phyloP scores from a whole-genome alignment of 2,888 invertebrate species.

The Ditula angustiorana region DNA sequence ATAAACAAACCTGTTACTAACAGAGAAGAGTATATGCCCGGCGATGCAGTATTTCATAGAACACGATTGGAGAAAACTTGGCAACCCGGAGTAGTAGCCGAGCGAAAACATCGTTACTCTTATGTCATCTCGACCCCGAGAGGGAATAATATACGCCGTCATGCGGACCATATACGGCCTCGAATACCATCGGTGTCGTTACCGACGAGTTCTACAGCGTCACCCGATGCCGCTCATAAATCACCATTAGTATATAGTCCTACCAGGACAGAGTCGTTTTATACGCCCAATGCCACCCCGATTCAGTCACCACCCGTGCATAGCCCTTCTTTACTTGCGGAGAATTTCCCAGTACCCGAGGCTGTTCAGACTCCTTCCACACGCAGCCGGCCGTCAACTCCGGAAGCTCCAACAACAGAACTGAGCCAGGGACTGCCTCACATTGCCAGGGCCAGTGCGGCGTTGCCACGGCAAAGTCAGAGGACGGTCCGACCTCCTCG shows the following conservation, averaged over 20 bases:
- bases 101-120: background rate
- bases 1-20: background rate
- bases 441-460: too few relatives aligned
- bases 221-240: background rate
- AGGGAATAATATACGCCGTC: background rate
- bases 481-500: too few relatives aligned
- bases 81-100: constrained; percentile 6
- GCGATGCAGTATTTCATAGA: background rate
- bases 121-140: background rate
- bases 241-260: background rate
- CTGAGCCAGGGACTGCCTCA: too few relatives aligned
- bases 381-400: too few relatives aligned
- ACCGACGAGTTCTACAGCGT: background rate
- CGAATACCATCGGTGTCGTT: background rate
- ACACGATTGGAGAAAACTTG: constrained; percentile 1
- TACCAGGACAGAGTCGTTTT: background rate
- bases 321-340: too few relatives aligned
- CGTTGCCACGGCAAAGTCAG: too few relatives aligned
- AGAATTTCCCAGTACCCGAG: too few relatives aligned
- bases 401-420: too few relatives aligned
- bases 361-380: too few relatives aligned
- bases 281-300: background rate
- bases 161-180: background rate
- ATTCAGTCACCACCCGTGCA: background rate
- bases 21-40: background rate